phyloP scores from a whole-genome alignment of 2,113 vertebrate genomes.

The Podarcis cretensis region DNA sequence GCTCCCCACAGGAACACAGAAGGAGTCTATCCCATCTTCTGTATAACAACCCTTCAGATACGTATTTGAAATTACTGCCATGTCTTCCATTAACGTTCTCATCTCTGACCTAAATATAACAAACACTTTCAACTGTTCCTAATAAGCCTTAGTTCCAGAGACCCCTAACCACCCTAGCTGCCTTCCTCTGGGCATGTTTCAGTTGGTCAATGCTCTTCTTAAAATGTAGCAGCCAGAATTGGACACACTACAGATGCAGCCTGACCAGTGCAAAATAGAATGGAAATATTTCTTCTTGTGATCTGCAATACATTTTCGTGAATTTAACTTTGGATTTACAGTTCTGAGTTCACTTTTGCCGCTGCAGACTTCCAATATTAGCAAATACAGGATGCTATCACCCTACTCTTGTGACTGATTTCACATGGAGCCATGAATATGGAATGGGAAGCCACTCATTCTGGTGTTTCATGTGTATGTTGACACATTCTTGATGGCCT shows the following conservation, averaged over 20 bases:
- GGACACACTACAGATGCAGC: too few relatives aligned
- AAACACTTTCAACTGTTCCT: too few relatives aligned
- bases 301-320: background rate
- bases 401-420: background rate
- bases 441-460: background rate
- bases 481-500: background rate
- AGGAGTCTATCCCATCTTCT: too few relatives aligned
- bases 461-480: background rate
- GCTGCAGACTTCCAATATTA: background rate
- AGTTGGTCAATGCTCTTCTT: background rate
- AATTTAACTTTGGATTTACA: fast-evolving
- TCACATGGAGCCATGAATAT: too few relatives aligned
- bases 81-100: too few relatives aligned
- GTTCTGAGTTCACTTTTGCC: background rate
- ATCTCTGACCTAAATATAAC: too few relatives aligned
- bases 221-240: background rate
- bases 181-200: too few relatives aligned
- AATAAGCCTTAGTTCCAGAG: too few relatives aligned
- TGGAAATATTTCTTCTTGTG: background rate
- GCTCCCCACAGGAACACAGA: too few relatives aligned
- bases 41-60: too few relatives aligned
- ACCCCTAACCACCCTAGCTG: background rate
- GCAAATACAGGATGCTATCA: background rate
- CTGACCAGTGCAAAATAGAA: background rate
- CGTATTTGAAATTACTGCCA: too few relatives aligned